Evolutionary conservation across 2,113 vertebrate species (phyloP).

Genomic region (Hemichromis elongatus): DNA sequence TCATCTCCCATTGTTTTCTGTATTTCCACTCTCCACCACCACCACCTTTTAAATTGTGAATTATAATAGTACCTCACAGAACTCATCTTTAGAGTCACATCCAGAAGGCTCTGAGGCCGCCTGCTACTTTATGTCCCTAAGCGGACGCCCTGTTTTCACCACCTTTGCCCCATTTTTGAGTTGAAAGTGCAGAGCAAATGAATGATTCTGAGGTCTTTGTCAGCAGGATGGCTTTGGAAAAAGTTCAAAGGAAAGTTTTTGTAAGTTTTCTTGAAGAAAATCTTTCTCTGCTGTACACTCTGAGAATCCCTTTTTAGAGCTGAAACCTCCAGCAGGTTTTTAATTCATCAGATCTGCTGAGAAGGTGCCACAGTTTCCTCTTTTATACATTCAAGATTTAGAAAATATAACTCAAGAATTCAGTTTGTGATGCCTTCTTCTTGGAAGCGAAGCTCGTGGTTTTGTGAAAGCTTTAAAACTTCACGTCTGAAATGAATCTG

Average conservation of each 20-base stretch:
- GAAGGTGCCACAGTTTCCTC: not conserved
- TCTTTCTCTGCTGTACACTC: not conserved
- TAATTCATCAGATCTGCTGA: not conserved
- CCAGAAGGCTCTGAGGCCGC: not conserved
- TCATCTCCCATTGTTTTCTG: not conserved
- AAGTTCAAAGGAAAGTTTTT: not conserved
- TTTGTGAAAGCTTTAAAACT: not conserved
- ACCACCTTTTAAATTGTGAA: not conserved
- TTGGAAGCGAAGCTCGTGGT: not conserved
- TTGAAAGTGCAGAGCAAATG: too few relatives aligned
- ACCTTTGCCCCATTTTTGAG: not conserved
- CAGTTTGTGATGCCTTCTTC: not conserved
- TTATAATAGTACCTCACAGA: not conserved
- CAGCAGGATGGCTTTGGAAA: accelerated
- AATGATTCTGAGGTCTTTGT: too few relatives aligned
- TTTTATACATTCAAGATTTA: not conserved
- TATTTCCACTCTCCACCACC: accelerated
- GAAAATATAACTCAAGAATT: not conserved
- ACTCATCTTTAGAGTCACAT: not conserved
- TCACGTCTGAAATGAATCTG: not conserved
- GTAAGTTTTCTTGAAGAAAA: too few relatives aligned
- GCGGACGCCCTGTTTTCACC: not conserved
- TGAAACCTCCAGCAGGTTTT: accelerated
- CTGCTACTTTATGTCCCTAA: not conserved
- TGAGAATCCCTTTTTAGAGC: not conserved